Evolutionary conservation across 2,113 vertebrate species (phyloP).

Genomic region (Hylia prasina): DNA sequence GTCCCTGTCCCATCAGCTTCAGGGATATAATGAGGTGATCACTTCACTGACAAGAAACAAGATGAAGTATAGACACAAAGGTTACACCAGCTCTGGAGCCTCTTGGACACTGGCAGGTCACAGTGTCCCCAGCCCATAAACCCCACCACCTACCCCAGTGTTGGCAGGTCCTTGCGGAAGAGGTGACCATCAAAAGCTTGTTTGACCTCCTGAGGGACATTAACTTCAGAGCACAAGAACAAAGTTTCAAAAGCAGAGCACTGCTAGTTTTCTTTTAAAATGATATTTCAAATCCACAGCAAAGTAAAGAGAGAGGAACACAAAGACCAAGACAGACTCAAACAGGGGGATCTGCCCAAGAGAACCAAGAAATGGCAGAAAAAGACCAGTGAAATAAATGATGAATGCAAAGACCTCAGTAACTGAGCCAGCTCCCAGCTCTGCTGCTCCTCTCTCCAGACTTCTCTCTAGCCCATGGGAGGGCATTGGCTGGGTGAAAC

Average conservation of each 20-base stretch:
- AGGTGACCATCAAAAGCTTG: neutral
- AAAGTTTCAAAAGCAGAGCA: neutral
- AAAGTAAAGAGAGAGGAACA: neutral
- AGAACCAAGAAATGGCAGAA: neutral
- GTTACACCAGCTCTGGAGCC: neutral
- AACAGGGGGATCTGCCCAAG: neutral
- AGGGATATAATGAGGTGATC: rapidly evolving
- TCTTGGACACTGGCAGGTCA: rapidly evolving
- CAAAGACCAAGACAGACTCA: neutral
- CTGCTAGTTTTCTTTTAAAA: neutral
- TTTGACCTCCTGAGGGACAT: rapidly evolving
- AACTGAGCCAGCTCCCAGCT: neutral
- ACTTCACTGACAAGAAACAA: neutral
- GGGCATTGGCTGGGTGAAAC: neutral
- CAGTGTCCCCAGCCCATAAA: no score
- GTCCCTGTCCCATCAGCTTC: neutral
- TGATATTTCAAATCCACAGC: neutral
- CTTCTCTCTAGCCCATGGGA: neutral
- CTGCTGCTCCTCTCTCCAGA: neutral
- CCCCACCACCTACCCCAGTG: neutral
- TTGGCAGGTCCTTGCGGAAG: neutral
- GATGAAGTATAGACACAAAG: neutral
- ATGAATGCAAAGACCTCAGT: neutral
- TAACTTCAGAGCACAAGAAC: neutral
- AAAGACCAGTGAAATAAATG: neutral